Evolutionary conservation across 2,797 vertebrate species (phyloP).

Genomic region (Pteronotus mesoamericanus): DNA sequence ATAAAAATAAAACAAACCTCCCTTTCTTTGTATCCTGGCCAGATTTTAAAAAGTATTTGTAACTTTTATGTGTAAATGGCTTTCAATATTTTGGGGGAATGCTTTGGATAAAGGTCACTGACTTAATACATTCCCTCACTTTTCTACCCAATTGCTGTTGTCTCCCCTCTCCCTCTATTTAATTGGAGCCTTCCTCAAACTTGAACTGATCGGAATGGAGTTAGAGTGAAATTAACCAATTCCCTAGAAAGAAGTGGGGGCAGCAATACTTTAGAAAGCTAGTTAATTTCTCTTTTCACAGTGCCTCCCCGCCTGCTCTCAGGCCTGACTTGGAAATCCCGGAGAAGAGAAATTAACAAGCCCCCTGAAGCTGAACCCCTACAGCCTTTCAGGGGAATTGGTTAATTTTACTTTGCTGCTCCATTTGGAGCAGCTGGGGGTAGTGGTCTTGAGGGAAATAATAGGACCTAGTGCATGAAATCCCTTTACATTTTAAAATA

Average conservation of each 20-base stretch:
- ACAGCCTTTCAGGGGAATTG: constrained; percentile 59
- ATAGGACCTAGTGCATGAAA: constrained; percentile 21
- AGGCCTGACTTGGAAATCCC: constrained; percentile 42
- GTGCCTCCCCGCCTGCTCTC: constrained; percentile 30
- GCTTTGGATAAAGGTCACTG: background rate
- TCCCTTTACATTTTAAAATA: constrained; percentile 45
- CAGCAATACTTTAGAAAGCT: constrained; percentile 62
- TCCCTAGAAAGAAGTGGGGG: constrained; percentile 56
- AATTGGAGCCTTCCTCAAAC: constrained; percentile 57
- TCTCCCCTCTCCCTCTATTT: constrained; percentile 30
- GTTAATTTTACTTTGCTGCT: constrained; percentile 72
- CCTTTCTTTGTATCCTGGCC: background rate
- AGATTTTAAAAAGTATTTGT: background rate
- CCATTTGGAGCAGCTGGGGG: constrained; percentile 66
- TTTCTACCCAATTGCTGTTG: constrained; percentile 7
- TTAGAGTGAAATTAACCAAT: constrained; percentile 64
- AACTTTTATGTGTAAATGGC: background rate
- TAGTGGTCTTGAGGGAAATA: constrained; percentile 48
- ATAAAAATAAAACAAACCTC: background rate
- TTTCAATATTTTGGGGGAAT: background rate
- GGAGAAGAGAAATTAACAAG: constrained; percentile 71
- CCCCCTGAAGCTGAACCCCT: constrained; percentile 65
- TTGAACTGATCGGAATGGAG: constrained; percentile 59
- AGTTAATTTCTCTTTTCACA: constrained; percentile 65
- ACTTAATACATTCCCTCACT: constrained; percentile 41